phyloP scores from a whole-genome alignment of 2,797 vertebrate genomes.

The Myotis planiceps region DNA sequence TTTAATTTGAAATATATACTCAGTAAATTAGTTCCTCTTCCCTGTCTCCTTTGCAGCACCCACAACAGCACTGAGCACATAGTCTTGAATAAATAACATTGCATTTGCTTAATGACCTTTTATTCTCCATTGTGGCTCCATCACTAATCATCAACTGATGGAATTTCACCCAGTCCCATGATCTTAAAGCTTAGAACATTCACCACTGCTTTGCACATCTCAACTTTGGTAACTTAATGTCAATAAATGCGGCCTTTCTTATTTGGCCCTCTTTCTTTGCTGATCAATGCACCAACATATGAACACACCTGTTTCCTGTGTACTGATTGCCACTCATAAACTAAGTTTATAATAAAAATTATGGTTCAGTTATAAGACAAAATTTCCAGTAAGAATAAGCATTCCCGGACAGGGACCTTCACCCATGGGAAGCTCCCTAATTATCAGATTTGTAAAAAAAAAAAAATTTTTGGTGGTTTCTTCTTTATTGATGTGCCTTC shows the following conservation, averaged over 20 bases:
- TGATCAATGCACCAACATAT: not conserved
- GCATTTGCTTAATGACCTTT: not conserved
- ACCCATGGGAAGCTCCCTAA: not conserved
- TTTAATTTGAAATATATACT: not conserved
- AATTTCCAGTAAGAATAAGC: not conserved
- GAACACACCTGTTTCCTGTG: not conserved
- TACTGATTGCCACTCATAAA: not conserved
- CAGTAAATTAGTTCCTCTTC: not conserved
- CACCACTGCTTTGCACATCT: not conserved
- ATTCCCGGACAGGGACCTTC: not conserved
- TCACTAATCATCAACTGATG: not conserved
- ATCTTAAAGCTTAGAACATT: not conserved
- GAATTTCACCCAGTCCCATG: not conserved
- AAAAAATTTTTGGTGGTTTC: slow-evolving; percentile 83
- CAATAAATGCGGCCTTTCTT: not conserved
- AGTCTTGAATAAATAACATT: not conserved
- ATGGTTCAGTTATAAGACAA: not conserved
- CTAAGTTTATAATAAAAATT: not conserved
- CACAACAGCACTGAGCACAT: not conserved
- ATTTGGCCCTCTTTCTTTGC: not conserved
- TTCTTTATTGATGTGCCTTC: slow-evolving; percentile 92
- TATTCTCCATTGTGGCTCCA: not conserved
- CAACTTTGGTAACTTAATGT: not conserved
- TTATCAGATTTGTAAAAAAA: not conserved
- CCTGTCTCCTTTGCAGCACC: not conserved